These are phyloP conservation scores for Cosmia trapezina DNA, from an alignment of 2,888 invertebrate genomes.

Conservation along the genomic window DNA sequence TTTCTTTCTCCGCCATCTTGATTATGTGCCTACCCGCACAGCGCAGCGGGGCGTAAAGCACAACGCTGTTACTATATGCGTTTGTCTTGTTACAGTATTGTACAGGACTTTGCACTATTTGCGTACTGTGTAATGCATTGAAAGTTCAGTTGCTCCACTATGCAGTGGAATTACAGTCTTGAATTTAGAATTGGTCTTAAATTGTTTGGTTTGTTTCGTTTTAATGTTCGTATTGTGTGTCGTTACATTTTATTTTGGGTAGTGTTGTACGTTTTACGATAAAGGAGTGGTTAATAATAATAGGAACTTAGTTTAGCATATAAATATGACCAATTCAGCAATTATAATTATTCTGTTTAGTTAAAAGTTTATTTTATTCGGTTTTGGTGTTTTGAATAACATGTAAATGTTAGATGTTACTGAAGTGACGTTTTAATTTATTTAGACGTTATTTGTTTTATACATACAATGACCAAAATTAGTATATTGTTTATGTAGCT, in stretches of 20 bases:
- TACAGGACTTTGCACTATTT: conserved; percentile 63
- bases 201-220: conserved; percentile 1
- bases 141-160: conserved; percentile 38
- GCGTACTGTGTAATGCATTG: conserved; percentile 49
- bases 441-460: not conserved
- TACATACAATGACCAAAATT: not conserved
- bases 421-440: not conserved
- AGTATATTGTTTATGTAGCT: not conserved
- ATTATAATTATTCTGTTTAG: not conserved
- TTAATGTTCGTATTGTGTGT: conserved; percentile 9
- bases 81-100: conserved; percentile 65
- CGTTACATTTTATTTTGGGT: conserved; percentile 14
- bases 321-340: not conserved
- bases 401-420: not conserved
- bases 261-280: not conserved
- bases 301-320: not conserved
- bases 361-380: not conserved
- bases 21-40: conserved; percentile 59
- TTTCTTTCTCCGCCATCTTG: conserved; percentile 70
- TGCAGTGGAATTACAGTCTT: conserved; percentile 36
- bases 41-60: conserved; percentile 62
- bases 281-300: not conserved
- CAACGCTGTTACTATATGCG: conserved; percentile 67
- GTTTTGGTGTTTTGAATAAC: not conserved
- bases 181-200: conserved; percentile 21